phyloP scores from a whole-genome alignment of 2,797 vertebrate genomes.

The Oreortyx pictus region DNA sequence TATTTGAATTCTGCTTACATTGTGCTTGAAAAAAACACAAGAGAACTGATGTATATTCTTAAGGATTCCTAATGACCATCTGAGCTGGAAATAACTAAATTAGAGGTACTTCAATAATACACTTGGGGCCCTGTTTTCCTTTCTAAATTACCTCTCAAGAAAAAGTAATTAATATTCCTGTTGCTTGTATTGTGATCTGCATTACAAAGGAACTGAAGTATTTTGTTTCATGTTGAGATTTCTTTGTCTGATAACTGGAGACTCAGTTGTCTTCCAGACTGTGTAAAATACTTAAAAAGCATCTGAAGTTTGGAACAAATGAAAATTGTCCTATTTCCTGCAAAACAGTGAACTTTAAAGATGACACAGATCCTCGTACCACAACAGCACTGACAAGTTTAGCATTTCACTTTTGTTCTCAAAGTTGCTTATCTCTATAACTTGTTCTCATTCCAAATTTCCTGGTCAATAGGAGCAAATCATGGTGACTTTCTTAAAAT shows the following conservation, averaged over 20 bases:
- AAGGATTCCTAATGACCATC: not conserved
- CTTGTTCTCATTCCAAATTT: not conserved
- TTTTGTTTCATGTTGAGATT: not conserved
- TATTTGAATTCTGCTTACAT: not conserved
- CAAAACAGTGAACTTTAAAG: not conserved
- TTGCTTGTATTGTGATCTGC: not conserved
- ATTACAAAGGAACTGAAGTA: not conserved
- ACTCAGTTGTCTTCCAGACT: not conserved
- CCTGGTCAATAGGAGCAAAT: not conserved
- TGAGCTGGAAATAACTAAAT: not conserved
- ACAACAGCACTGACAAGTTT: not conserved
- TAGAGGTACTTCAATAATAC: not conserved
- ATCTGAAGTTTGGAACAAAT: conserved; percentile 31
- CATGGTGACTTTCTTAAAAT: not conserved
- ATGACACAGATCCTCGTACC: not conserved
- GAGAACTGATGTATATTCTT: not conserved
- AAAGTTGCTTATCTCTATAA: not conserved
- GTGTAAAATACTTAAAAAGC: not conserved
- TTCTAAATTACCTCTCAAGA: not conserved
- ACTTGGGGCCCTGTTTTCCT: not conserved
- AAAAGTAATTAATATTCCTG: not conserved
- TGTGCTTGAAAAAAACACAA: not conserved
- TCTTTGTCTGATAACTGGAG: not conserved
- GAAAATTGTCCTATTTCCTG: conserved; percentile 20
- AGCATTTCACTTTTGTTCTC: not conserved